phyloP scores from a whole-genome alignment of 2,113 vertebrate species.

The Monopterus albus region DNA sequence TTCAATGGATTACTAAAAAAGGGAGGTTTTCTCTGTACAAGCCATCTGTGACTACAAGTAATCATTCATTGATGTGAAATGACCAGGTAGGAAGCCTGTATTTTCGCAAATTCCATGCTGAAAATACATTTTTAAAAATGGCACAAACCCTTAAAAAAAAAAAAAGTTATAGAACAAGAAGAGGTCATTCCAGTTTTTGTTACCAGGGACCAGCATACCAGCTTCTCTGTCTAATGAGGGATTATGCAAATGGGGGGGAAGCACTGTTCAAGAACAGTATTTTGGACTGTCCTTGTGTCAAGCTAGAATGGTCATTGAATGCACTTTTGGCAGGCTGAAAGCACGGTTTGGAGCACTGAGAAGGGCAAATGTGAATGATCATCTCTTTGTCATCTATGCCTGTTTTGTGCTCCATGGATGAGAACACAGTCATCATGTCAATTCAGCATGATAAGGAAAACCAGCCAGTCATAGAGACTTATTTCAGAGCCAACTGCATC shows the following conservation, averaged over 20 bases:
- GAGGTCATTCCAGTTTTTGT: neutral
- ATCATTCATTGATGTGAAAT: too few species aligned
- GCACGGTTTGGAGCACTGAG: slow-evolving; percentile 23
- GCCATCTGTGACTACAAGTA: too few species aligned
- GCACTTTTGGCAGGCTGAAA: slow-evolving; percentile 10
- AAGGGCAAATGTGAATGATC: slow-evolving; percentile 23
- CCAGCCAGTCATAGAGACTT: neutral
- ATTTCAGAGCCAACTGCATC: neutral
- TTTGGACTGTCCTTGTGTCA: neutral
- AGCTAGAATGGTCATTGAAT: neutral
- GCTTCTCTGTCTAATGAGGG: slow-evolving; percentile 2
- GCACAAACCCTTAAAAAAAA: too few species aligned
- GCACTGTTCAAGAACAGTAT: slow-evolving; percentile 10
- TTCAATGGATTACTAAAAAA: too few species aligned
- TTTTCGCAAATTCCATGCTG: too few species aligned
- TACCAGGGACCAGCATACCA: neutral
- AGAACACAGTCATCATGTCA: neutral
- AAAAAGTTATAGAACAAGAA: neutral
- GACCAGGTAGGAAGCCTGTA: too few species aligned
- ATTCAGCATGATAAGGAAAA: neutral
- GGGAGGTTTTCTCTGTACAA: too few species aligned
- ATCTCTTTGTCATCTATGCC: slow-evolving; percentile 28
- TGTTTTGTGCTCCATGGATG: slow-evolving; percentile 27
- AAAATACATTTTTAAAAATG: too few species aligned
- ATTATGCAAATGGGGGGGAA: neutral